Evolutionary conservation across 2,113 vertebrate species (phyloP).

Genomic region (Saiga tatarica): DNA sequence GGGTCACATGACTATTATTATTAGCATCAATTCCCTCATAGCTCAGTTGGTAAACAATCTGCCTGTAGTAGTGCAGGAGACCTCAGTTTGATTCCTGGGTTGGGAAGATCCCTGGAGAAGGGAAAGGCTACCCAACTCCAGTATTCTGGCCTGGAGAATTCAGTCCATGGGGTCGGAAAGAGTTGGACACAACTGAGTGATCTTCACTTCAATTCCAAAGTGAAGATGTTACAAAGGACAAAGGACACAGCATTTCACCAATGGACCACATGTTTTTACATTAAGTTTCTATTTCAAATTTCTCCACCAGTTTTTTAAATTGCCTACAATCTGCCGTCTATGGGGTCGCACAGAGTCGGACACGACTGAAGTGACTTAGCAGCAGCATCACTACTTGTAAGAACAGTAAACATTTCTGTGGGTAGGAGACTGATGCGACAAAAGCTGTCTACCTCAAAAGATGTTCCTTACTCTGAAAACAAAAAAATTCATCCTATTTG

Average conservation of each 20-base stretch:
- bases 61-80: not conserved
- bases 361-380: no score
- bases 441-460: not conserved
- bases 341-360: no score
- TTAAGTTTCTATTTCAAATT: constrained; percentile 1
- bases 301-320: not conserved
- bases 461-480: not conserved
- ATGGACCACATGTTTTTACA: not conserved
- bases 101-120: not conserved
- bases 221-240: not conserved
- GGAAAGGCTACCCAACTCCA: not conserved
- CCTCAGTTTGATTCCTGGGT: not conserved
- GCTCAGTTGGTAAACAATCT: not conserved
- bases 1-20: not conserved
- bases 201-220: not conserved
- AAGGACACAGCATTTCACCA: not conserved
- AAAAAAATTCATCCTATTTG: not conserved
- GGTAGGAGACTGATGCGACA: not conserved
- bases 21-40: not conserved
- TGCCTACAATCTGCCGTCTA: not conserved
- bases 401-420: not conserved
- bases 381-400: not conserved
- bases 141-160: not conserved
- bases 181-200: not conserved
- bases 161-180: not conserved